These are phyloP conservation scores for Elegia similella DNA, from an alignment of 2,888 invertebrate species.

Conservation along the genomic window DNA sequence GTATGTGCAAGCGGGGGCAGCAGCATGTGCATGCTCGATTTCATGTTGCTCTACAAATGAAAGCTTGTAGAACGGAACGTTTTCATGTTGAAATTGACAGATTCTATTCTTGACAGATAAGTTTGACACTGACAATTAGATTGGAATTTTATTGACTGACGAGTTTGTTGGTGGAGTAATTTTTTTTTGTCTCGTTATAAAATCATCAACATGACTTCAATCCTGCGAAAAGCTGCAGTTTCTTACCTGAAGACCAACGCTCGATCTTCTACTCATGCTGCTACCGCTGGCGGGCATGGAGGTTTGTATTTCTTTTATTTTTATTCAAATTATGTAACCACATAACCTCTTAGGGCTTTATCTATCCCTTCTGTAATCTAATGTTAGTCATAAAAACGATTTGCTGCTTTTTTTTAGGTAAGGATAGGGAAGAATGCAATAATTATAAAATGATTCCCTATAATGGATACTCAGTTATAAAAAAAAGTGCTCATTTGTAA, in stretches of 20 bases:
- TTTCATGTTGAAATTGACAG: neutral
- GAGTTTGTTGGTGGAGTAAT: constrained; percentile 7
- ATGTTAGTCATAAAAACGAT: neutral
- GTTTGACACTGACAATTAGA: constrained; percentile 19
- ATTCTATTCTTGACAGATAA: constrained; percentile 6
- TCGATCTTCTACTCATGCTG: constrained; percentile 61
- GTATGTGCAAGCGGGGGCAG: too few relatives aligned
- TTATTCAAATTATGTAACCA: constrained; percentile 67
- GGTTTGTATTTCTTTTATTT: constrained; percentile 43
- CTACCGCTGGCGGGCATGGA: constrained; percentile 73
- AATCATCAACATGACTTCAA: constrained; percentile 66
- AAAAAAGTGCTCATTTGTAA: too few relatives aligned
- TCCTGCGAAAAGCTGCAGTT: constrained; percentile 66
- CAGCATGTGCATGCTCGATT: too few relatives aligned
- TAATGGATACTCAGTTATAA: too few relatives aligned
- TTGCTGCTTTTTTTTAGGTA: too few relatives aligned
- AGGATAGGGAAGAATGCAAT: too few relatives aligned
- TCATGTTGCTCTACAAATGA: too few relatives aligned
- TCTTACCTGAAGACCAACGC: constrained; percentile 72
- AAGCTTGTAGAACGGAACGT: neutral
- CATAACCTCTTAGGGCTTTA: constrained; percentile 53
- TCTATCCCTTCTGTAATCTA: constrained; percentile 3
- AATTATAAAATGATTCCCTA: too few relatives aligned
- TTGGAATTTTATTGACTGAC: constrained; percentile 6
- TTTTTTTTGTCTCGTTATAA: constrained; percentile 19